phyloP scores from a whole-genome alignment of 2,888 invertebrate genomes.

The Ennomos quercinarius region DNA sequence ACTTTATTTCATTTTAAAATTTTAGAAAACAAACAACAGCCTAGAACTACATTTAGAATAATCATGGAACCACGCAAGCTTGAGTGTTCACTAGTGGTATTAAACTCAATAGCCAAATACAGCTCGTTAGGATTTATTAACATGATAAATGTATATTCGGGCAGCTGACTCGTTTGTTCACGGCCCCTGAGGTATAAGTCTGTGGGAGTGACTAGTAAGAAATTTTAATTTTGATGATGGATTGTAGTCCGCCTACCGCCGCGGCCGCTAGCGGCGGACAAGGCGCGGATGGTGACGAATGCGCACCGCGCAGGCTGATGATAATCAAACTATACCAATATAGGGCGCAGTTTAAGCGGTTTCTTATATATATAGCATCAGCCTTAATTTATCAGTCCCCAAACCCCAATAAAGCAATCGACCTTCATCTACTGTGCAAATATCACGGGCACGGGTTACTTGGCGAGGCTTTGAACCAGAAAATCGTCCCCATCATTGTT shows the following conservation, averaged over 20 bases:
- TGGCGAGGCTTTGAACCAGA: constrained; percentile 23
- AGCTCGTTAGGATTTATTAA: too few relatives aligned
- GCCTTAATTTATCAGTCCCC: background rate
- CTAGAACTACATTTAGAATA: too few relatives aligned
- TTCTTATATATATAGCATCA: background rate
- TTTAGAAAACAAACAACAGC: too few relatives aligned
- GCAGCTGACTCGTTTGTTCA: background rate
- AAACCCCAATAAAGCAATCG: constrained; percentile 13
- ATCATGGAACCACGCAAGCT: too few relatives aligned
- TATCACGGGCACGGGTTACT: constrained; percentile 16
- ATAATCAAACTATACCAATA: background rate
- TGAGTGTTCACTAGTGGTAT: too few relatives aligned
- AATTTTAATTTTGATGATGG: constrained; percentile 3
- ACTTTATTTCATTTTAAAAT: too few relatives aligned
- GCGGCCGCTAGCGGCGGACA: background rate
- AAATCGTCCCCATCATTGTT: constrained; percentile 7
- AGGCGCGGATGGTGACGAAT: background rate
- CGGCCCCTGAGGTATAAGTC: background rate
- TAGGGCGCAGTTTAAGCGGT: background rate
- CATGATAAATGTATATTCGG: background rate
- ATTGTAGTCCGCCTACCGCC: constrained; percentile 6
- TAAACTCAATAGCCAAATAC: too few relatives aligned
- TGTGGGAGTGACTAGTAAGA: background rate
- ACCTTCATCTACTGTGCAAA: constrained; percentile 27
- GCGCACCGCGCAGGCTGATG: background rate